Evolutionary conservation across 2,888 invertebrate species (phyloP), one percentile per base, ranked within the genome.

Genomic region (Caradrina kadenii): DNA sequence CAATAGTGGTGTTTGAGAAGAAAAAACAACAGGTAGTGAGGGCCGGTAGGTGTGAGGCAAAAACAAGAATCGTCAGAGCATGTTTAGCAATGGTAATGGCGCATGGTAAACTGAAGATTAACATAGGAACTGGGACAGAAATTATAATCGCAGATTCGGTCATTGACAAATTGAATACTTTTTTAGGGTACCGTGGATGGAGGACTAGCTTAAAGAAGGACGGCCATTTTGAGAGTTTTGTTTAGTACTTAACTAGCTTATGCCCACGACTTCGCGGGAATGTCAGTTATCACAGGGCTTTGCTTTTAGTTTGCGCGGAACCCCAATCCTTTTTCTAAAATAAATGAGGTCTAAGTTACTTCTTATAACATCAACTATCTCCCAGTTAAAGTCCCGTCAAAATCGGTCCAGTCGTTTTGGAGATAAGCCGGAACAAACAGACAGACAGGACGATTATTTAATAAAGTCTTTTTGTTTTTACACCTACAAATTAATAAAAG

Each of bases 141-240:
- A 90, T 90, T 88, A 81, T 58, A 86, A 87, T 86, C 81, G 62
- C 87, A 89, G 87, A 91, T 90, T 73, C 63, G 65, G 63, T 72
- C 83, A 78, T 82, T 88, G 88, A 87, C 83, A 83, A 85, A 86
- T 81, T 69, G 73, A 35, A 63, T 39, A 31, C 21, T 63, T 79
- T 77, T 80, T 83, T 63, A 73, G 76, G 69, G 73, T 80, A 58
- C 83, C 73, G 70, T 21, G 19, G 8, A 13, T 21, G 6, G 13
- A 21, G 2, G 22, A 15, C 2, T 15, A 17, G 45, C 45, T 45
- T 45, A 17, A 17, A 35, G 35, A 35, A 35, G 35, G 35, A 35
- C 3, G 17, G 45, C 0, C 17, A 39, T 39, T 39, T 39, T 39
- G 39, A 39, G 13, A 13, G 11, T 45, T 17, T 17, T 45, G 15